Base-by-base conservation (phyloP, 53 echinoderm and acorn worm genomes). In the Pentamera pediparva region DNA sequence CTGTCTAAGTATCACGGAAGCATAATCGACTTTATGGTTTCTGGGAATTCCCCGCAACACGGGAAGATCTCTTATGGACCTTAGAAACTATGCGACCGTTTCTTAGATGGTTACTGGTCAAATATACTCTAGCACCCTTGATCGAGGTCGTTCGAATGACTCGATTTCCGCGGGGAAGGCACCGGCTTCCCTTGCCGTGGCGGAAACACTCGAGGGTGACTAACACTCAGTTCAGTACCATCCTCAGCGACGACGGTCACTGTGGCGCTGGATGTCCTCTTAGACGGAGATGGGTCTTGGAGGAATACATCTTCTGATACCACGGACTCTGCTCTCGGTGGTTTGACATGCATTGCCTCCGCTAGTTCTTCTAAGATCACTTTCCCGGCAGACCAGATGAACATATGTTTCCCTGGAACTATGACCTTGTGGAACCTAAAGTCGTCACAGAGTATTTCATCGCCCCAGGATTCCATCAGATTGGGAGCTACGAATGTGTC, bases 321-420 rank as follows among this genome's bases (percentile, higher is more conserved):
- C 27, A 12, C 17, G 4, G 11, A 40, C 25, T 12, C 29, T 26
- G 4, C 30, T 5, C 11, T 18, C 18, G 28, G 8, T 6, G 21
- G 27, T 30, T 43, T 41, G 17, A 78, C 56, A 21, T 77, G 34
- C 76, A 92, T 65, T 15, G 88, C 47, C 10, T 62, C 62, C 18
- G 73, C 58, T 5, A 96, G 83, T 41, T 96, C 88, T 61, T 88
- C 88, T 22, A 96, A 27, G 25, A 96, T 62, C 34, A 37, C 37
- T 75, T 83, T 87, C 11, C 85, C 76, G 15, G 85, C 60, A 52
- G 88, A 61, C 41, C 82, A 74, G 52, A 98, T 78, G 78, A 82
- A 98, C 91, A 98, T 91, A 62, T 98, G 91, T 61, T 89, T 91
- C 13, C 92, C 98, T 27, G 91, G 80, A 1, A 88, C 22, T 8